phyloP scores from a whole-genome alignment of 2,888 invertebrate species.

The Clistopyga incitator region DNA sequence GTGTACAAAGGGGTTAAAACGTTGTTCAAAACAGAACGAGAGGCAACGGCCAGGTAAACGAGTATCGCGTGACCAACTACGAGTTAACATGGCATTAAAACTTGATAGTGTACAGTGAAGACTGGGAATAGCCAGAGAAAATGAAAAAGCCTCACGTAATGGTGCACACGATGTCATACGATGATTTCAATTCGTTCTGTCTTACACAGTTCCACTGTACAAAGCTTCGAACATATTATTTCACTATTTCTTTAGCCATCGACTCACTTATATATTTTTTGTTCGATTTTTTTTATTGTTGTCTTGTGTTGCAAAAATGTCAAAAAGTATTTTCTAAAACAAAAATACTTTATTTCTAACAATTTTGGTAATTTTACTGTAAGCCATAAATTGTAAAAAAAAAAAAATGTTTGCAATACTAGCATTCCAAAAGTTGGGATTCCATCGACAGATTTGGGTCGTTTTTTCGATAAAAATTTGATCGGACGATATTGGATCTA shows the following conservation, averaged over 20 bases:
- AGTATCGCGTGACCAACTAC: slow-evolving; percentile 58
- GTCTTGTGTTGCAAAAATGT: too few relatives aligned
- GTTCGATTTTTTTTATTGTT: too few relatives aligned
- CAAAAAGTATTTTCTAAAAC: too few relatives aligned
- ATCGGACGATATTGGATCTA: slow-evolving; percentile 71
- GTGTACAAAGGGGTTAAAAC: slow-evolving; percentile 30
- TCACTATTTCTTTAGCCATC: too few relatives aligned
- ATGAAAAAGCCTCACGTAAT: slow-evolving; percentile 36
- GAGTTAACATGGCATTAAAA: slow-evolving; percentile 38
- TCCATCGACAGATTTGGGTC: slow-evolving; percentile 64
- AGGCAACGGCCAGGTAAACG: slow-evolving; percentile 36
- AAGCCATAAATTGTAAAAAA: too few relatives aligned
- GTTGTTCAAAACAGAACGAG: slow-evolving; percentile 21
- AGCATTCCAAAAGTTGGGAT: slow-evolving; percentile 6
- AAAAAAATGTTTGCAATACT: not conserved
- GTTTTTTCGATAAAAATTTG: slow-evolving; percentile 71
- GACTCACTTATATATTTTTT: too few relatives aligned
- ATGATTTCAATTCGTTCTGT: slow-evolving; percentile 33
- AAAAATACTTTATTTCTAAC: too few relatives aligned
- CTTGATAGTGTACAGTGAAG: slow-evolving; percentile 12
- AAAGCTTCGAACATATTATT: too few relatives aligned
- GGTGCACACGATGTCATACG: slow-evolving; percentile 25
- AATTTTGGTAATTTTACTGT: too few relatives aligned
- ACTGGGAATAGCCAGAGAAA: slow-evolving; percentile 29
- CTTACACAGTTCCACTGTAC: slow-evolving; percentile 9